A percentile compares a stretch with the other conserved stretches of the same genome.
phyloP scores from a whole-genome alignment of 1,140 invertebrate genomes.

The Monomorium pharaonis region DNA sequence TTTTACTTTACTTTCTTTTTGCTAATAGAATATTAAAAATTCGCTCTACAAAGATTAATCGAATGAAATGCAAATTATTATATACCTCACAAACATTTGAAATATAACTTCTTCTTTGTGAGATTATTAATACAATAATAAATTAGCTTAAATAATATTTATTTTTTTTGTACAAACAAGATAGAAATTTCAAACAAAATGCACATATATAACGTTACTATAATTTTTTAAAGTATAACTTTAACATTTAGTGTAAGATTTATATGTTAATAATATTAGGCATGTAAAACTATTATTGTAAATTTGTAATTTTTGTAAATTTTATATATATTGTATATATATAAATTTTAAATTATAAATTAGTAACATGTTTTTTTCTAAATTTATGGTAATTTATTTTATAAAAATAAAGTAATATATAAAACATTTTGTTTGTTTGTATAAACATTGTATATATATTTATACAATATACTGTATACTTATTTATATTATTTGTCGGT shows the following conservation, averaged over 20 bases:
- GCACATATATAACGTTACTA: background rate
- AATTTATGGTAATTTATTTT: background rate
- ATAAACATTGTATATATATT: too few relatives aligned
- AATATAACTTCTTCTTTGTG: conserved; percentile 20
- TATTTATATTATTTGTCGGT: too few relatives aligned
- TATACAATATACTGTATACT: too few relatives aligned
- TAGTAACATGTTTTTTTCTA: background rate
- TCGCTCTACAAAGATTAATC: conserved; percentile 17
- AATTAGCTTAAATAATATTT: conserved; percentile 38
- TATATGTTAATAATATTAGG: background rate
- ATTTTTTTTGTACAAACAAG: conserved; percentile 51
- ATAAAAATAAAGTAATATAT: background rate
- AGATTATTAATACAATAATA: conserved; percentile 58
- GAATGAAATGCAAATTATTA: background rate
- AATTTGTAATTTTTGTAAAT: background rate
- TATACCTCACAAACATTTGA: background rate
- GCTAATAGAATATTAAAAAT: background rate
- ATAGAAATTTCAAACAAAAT: background rate
- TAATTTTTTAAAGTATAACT: background rate
- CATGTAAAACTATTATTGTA: background rate
- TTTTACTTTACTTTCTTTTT: background rate
- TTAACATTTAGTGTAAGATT: background rate
- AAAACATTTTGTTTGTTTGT: background rate
- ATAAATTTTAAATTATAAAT: background rate
- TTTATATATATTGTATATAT: background rate